Conservation (phyloP, 2,888 invertebrate species). For the Caprella mutica region DNA sequence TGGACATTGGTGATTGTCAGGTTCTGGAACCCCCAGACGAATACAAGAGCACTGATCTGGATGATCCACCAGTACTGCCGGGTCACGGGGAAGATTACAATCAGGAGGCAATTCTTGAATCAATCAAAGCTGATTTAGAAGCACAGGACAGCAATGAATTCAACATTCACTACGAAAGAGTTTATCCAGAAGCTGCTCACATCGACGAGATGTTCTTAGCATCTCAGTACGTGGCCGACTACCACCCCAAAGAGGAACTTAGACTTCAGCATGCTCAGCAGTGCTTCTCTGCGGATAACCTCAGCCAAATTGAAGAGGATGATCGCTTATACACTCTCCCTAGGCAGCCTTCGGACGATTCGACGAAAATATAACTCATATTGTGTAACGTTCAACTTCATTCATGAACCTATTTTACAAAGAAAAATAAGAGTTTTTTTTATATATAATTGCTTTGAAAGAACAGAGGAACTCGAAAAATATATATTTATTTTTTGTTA, state of each 20-base stretch:
- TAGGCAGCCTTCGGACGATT: too few species aligned
- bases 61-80: not conserved
- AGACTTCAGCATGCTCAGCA: not conserved
- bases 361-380: too few species aligned
- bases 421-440: too few species aligned
- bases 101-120: not conserved
- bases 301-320: slow-evolving; percentile 6
- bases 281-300: not conserved
- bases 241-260: not conserved
- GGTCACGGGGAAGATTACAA: not conserved
- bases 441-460: too few species aligned
- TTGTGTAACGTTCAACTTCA: too few species aligned
- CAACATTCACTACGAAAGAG: not conserved
- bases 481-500: too few species aligned
- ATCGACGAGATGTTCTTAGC: not conserved
- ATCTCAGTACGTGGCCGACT: slow-evolving; percentile 5
- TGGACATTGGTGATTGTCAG: not conserved
- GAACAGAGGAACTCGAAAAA: too few species aligned
- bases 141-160: slow-evolving; percentile 2
- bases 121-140: not conserved
- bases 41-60: slow-evolving; percentile 2
- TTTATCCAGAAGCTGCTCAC: not conserved
- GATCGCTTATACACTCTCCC: not conserved
- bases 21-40: slow-evolving; percentile 8
- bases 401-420: too few species aligned